Evolutionary conservation across 2,113 vertebrate species (phyloP), one percentile per base, ranked within the genome.

Genomic region (Otocyon megalotis): DNA sequence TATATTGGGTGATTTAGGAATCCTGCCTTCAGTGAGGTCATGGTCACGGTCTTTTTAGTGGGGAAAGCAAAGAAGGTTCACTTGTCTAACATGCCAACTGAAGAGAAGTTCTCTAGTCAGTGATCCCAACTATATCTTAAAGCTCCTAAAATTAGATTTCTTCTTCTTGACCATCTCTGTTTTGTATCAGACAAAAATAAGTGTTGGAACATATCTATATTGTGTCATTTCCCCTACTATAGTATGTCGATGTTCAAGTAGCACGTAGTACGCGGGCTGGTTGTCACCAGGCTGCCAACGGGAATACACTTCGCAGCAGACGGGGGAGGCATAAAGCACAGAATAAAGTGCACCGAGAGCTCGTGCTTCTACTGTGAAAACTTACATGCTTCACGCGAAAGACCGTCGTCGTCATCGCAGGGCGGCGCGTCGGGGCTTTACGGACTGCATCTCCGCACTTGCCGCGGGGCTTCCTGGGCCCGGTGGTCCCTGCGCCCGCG

Each of bases 351-450:
- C 30, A 74, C 30, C 96, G 85, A 81, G 96, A 93, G 54, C 92
- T 96, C 93, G 96, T 67, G 58, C 67, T 92, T 97, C 97, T 63
- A 79, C 67, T 96, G 48, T 94, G 81, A 97, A 97, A 97, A 95
- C 10, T 14, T 89, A 63, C 97, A 35, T 82, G 95, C 58, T 86
- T 88, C 76, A 5, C 5, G 43, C 43, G 43, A 43, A 43, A 43
- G 43, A 4, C 5, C 1, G 43, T 5, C 43, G 43, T 43, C 43
- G 43, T n/a, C n/a, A n/a, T n/a, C n/a, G n/a, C n/a, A n/a, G n/a
- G n/a, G n/a, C n/a, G n/a, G n/a, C n/a, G n/a, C n/a, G n/a, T n/a
- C n/a, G n/a, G n/a, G n/a, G n/a, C n/a, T n/a, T n/a, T n/a, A n/a
- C n/a, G n/a, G n/a, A n/a, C n/a, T n/a, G 43, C 5, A 43, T 43